Conservation (phyloP, 2,113 vertebrate species). For the Otis tarda region DNA sequence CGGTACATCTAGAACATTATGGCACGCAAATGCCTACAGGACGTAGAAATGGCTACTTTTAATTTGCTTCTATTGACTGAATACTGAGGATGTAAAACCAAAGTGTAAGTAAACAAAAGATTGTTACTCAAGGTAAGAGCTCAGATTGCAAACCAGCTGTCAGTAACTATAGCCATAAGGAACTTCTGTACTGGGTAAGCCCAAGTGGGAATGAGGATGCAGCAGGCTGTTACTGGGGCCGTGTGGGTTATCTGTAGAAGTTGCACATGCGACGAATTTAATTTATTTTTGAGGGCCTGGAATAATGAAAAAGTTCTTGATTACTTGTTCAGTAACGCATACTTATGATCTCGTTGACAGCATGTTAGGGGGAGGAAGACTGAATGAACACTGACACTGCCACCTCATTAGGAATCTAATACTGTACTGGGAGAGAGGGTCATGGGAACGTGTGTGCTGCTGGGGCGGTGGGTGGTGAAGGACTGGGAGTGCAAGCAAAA, state of each 20-base stretch:
- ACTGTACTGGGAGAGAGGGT: neutral
- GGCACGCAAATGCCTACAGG: neutral
- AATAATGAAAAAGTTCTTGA: neutral
- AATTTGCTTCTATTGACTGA: neutral
- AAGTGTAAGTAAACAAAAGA: neutral
- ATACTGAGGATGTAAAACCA: neutral
- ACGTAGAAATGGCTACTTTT: neutral
- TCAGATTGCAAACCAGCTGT: neutral
- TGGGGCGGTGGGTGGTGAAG: neutral
- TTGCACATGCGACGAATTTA: accelerated
- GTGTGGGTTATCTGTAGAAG: neutral
- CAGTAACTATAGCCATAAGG: neutral
- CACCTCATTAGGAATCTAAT: neutral
- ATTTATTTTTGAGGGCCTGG: neutral
- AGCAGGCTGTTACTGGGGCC: neutral
- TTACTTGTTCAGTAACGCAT: neutral
- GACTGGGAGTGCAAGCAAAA: neutral
- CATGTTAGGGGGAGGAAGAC: neutral
- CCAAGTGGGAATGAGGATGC: neutral
- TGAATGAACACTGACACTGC: neutral
- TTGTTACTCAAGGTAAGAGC: neutral
- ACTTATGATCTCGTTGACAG: neutral
- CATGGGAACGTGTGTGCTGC: neutral
- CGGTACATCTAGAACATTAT: neutral
- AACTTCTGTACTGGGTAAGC: accelerated